Percentiles rank a stretch among this genome's conserved stretches.
Conservation (phyloP, 2,113 vertebrate genomes). For the Rhipidura dahli region DNA sequence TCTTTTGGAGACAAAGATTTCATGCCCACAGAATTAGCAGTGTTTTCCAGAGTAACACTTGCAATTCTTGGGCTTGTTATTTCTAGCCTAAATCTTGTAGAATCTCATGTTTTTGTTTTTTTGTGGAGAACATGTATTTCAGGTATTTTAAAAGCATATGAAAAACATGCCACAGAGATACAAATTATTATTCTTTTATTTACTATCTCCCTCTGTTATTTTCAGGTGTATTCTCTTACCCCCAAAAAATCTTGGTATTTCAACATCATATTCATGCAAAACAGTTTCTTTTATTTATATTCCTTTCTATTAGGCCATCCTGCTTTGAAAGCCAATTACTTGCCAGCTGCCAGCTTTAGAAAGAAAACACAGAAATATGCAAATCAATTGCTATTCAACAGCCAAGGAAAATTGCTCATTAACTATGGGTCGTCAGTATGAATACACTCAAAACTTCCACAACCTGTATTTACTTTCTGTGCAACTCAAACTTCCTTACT, state of each 20-base stretch:
- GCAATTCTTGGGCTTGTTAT: background rate
- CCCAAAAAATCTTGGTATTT: background rate
- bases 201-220: background rate
- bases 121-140: background rate
- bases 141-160: background rate
- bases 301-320: background rate
- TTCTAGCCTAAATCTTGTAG: background rate
- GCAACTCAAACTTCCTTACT: background rate
- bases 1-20: background rate
- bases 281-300: background rate
- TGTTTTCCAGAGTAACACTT: background rate
- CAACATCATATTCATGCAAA: background rate
- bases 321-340: background rate
- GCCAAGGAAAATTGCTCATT: background rate
- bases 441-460: background rate
- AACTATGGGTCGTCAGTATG: background rate
- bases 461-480: background rate
- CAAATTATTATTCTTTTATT: background rate
- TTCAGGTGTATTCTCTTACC: background rate
- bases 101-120: background rate
- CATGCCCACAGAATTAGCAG: background rate
- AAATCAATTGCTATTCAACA: background rate
- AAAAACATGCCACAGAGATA: background rate
- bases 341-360: background rate
- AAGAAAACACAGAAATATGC: background rate